Conservation (phyloP, 2,113 vertebrate genomes). For the Zapornia atra region DNA sequence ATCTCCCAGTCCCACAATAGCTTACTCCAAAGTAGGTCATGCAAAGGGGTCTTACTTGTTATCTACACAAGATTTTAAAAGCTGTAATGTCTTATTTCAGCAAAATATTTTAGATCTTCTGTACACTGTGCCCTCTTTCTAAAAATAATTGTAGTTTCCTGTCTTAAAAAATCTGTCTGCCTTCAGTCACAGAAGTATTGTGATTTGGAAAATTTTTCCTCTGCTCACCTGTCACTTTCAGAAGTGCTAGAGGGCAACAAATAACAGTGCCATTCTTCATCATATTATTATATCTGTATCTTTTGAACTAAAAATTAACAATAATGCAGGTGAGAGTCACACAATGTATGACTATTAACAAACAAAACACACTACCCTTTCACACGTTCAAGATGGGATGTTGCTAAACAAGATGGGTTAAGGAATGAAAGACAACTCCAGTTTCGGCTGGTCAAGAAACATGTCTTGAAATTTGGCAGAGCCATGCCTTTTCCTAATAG, state of each 20-base stretch:
- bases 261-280: background rate
- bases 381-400: background rate
- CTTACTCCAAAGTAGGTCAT: background rate
- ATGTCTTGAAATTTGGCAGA: background rate
- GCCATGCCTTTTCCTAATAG: background rate
- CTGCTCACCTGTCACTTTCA: background rate
- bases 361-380: background rate
- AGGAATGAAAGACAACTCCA: background rate
- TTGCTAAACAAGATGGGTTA: background rate
- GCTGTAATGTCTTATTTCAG: background rate
- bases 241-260: background rate
- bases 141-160: background rate
- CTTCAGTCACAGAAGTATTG: background rate
- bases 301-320: background rate
- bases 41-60: background rate
- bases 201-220: background rate
- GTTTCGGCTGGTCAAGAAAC: background rate
- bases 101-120: background rate
- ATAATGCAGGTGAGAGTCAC: background rate
- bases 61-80: background rate
- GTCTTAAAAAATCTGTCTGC: background rate
- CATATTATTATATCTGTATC: background rate
- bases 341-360: background rate
- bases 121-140: background rate
- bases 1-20: no score